These are phyloP conservation scores for Idris sp. DNA, from an alignment of 1,140 invertebrate species.

Conservation along the genomic window DNA sequence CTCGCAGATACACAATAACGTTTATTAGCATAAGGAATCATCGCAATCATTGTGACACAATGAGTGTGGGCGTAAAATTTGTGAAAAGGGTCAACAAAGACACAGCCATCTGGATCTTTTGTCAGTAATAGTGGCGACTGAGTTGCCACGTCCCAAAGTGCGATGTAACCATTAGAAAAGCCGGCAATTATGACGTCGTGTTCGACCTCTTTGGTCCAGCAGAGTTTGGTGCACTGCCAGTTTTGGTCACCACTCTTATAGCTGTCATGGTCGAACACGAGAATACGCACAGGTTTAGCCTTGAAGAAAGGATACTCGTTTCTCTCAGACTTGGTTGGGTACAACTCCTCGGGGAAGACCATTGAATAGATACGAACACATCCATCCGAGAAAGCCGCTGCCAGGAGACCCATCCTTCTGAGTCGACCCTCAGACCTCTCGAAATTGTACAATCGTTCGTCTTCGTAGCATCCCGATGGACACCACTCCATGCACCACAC, in stretches of 20 bases:
- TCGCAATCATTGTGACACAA: slow-evolving; percentile 69
- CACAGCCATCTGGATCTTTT: slow-evolving; percentile 66
- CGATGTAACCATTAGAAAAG: slow-evolving; percentile 82
- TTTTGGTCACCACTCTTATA: slow-evolving; percentile 63
- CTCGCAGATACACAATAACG: slow-evolving; percentile 75
- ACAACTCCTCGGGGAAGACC: slow-evolving; percentile 77
- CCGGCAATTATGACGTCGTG: slow-evolving; percentile 81
- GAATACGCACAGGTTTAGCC: slow-evolving; percentile 69
- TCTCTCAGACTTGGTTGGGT: slow-evolving; percentile 27
- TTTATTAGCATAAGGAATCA: slow-evolving; percentile 71
- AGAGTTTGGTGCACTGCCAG: slow-evolving; percentile 75
- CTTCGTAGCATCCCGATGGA: slow-evolving; percentile 83
- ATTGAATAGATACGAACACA: slow-evolving; percentile 81
- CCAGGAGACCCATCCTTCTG: slow-evolving; percentile 83
- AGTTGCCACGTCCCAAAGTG: slow-evolving; percentile 79
- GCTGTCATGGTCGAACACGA: slow-evolving; percentile 68
- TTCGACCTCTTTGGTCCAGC: slow-evolving; percentile 75
- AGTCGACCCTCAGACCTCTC: slow-evolving; percentile 47
- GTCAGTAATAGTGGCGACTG: slow-evolving; percentile 78
- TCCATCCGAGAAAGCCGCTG: slow-evolving; percentile 83
- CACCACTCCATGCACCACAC: slow-evolving; percentile 87
- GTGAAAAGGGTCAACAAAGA: slow-evolving; percentile 72
- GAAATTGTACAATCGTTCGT: slow-evolving; percentile 65
- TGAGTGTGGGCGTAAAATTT: slow-evolving; percentile 77
- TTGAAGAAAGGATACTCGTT: slow-evolving; percentile 70